phyloP scores from a whole-genome alignment of 2,888 invertebrate genomes.

The Dryobotodes eremita region DNA sequence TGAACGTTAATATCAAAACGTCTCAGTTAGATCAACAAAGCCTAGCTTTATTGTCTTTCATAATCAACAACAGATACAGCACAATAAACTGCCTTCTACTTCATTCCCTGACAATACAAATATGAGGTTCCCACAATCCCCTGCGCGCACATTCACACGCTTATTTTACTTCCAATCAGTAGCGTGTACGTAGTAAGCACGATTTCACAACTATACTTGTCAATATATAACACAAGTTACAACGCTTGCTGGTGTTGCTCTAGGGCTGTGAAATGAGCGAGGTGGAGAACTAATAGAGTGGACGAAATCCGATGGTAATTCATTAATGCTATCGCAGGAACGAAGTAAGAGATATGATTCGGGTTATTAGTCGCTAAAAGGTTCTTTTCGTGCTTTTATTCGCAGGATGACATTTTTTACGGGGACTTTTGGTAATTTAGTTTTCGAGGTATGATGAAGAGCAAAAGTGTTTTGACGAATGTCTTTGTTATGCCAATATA shows the following conservation, averaged over 20 bases:
- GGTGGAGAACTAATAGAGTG: conserved; percentile 36
- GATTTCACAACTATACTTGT: conserved; percentile 66
- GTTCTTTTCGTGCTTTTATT: conserved; percentile 34
- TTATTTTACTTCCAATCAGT: conserved; percentile 67
- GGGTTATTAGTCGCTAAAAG: conserved; percentile 17
- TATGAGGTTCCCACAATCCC: conserved; percentile 55
- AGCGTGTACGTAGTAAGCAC: conserved; percentile 62
- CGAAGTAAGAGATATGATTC: conserved; percentile 12
- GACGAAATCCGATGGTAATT: conserved; percentile 37
- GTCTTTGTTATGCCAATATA: not conserved
- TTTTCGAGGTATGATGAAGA: not conserved
- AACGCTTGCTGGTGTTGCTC: conserved; percentile 47
- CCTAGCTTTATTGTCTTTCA: conserved; percentile 4
- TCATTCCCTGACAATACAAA: conserved; percentile 59
- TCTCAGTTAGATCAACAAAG: not conserved
- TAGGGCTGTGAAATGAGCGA: conserved; percentile 58
- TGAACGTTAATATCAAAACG: not conserved
- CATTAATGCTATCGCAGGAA: conserved; percentile 24
- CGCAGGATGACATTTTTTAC: not conserved
- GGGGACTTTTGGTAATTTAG: not conserved
- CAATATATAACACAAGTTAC: conserved; percentile 67
- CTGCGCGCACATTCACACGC: conserved; percentile 53
- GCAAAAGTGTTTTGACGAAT: not conserved
- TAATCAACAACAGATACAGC: conserved; percentile 56
- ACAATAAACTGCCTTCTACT: conserved; percentile 42